A percentile compares a stretch with the other conserved stretches of the same genome.
Evolutionary conservation across 2,888 invertebrate genomes (phyloP).

Genomic region (Calliphora vomitoria): DNA sequence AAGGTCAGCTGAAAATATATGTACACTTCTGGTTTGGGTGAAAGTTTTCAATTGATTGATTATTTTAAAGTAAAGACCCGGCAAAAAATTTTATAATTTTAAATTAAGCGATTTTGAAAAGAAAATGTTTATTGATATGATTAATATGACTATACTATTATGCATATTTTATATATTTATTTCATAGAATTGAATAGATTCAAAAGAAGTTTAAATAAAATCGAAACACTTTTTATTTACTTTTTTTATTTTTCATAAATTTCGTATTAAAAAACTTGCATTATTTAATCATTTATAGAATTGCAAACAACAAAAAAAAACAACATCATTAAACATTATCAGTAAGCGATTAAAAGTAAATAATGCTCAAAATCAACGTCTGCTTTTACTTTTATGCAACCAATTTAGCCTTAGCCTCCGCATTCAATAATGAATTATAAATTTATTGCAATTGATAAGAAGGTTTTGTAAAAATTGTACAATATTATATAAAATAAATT

Average conservation of each 20-base stretch:
- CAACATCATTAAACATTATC: slow-evolving; percentile 24
- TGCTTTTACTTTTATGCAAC: slow-evolving; percentile 18
- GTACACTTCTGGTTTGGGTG: no score
- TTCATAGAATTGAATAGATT: no score
- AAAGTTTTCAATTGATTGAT: no score
- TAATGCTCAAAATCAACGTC: not conserved
- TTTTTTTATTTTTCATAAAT: not conserved
- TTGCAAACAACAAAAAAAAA: slow-evolving; percentile 16
- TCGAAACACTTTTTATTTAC: not conserved
- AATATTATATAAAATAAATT: not conserved
- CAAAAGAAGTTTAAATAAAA: no score
- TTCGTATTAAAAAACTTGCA: not conserved
- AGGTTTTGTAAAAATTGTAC: not conserved
- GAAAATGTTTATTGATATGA: no score
- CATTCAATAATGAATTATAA: not conserved
- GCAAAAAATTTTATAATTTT: no score
- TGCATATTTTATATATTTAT: no score
- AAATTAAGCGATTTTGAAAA: no score
- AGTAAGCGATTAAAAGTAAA: slow-evolving; percentile 24
- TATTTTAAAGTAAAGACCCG: no score
- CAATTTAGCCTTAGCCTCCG: not conserved
- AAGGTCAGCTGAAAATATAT: no score
- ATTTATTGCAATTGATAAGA: slow-evolving; percentile 36
- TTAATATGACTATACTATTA: no score
- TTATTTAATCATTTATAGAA: not conserved